Percentiles rank a stretch among this genome's conserved stretches.
phyloP scores from a whole-genome alignment of 2,888 invertebrate genomes.

The Tolmerus cingulatus region DNA sequence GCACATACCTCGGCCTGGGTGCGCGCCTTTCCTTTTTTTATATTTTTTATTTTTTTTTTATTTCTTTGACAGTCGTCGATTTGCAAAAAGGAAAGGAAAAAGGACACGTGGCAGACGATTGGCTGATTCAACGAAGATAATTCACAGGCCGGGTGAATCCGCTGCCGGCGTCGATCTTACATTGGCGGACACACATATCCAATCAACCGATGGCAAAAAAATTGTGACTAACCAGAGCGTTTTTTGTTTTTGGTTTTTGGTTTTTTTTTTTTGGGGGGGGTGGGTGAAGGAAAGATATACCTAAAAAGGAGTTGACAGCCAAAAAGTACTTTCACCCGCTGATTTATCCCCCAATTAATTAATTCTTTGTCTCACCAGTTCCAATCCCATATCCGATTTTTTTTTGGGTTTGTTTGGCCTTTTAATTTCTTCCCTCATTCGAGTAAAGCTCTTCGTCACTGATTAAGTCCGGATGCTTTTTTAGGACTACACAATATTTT shows the following conservation, averaged over 20 bases:
- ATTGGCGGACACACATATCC: conserved; percentile 13
- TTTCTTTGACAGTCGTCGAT: conserved; percentile 49
- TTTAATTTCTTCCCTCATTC: not conserved
- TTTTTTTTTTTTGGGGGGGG: too few relatives aligned
- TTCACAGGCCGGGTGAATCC: conserved; percentile 45
- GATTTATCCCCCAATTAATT: not conserved
- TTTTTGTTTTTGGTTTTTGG: too few relatives aligned
- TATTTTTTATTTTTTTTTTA: not conserved
- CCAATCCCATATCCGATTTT: not conserved
- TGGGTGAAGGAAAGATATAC: not conserved
- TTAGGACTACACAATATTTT: not conserved
- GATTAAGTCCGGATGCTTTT: not conserved
- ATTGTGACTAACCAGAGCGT: not conserved
- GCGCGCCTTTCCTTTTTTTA: not conserved
- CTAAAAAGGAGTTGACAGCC: conserved; percentile 9
- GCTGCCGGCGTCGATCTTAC: conserved; percentile 43
- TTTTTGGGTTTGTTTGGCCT: not conserved
- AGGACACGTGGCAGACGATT: conserved; percentile 49
- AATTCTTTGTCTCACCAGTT: not conserved
- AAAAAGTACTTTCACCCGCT: conserved; percentile 1
- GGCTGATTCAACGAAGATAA: conserved; percentile 49
- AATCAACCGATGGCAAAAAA: conserved; percentile 25
- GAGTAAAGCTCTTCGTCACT: not conserved
- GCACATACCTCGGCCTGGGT: conserved; percentile 27
- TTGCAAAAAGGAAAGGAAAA: conserved; percentile 43